Conservation (phyloP, 2,797 vertebrate species). For the Pristis pectinata region DNA sequence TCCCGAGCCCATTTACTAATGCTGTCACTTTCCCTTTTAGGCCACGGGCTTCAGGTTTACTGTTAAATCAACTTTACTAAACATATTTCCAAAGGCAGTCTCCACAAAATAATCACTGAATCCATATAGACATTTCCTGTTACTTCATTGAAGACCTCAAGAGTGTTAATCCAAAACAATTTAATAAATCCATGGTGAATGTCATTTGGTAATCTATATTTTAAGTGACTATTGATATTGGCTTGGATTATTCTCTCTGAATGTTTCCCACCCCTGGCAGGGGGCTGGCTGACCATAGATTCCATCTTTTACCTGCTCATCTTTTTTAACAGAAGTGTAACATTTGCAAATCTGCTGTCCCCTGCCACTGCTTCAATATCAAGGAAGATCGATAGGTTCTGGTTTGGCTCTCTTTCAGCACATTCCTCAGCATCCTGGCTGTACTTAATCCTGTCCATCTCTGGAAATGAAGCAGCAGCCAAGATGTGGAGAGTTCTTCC, state of each 20-base stretch:
- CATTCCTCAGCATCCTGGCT: neutral
- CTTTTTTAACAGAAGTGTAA: too few species aligned
- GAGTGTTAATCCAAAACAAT: neutral
- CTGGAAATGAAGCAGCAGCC: neutral
- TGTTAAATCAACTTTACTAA: neutral
- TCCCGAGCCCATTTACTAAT: neutral
- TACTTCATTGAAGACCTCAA: neutral
- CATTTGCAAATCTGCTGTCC: too few species aligned
- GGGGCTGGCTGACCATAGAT: neutral
- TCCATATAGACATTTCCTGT: neutral
- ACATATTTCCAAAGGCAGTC: neutral
- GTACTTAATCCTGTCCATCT: neutral
- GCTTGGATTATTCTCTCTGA: neutral
- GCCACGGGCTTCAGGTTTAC: neutral
- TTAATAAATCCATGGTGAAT: neutral
- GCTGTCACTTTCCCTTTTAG: neutral
- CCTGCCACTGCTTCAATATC: too few species aligned
- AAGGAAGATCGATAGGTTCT: too few species aligned
- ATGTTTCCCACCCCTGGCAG: neutral
- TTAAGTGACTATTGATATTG: neutral
- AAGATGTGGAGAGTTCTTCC: neutral
- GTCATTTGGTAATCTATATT: neutral
- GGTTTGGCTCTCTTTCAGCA: too few species aligned
- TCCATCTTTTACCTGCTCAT: neutral
- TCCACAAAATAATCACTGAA: neutral